phyloP scores from a whole-genome alignment of 2,797 vertebrate species.

The Vespertilio murinus region DNA sequence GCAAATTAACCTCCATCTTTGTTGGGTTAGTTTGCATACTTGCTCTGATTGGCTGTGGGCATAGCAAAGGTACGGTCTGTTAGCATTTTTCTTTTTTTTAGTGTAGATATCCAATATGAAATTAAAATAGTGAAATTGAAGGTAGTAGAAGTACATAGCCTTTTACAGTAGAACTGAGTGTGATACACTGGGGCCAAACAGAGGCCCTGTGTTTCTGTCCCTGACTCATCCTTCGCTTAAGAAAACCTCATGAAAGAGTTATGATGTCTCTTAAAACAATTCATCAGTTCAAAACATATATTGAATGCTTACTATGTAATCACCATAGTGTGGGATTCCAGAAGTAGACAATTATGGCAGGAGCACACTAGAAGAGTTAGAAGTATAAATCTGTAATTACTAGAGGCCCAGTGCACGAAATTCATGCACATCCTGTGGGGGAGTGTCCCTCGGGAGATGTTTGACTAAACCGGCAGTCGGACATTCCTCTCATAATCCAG shows the following conservation, averaged over 20 bases:
- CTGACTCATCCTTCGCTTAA: background rate
- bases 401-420: no score
- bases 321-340: conserved; percentile 20
- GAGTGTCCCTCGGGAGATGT: no score
- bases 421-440: no score
- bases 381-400: background rate
- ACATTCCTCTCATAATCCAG: no score
- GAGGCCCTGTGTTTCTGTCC: background rate
- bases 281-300: background rate
- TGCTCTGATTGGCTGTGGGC: no score
- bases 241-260: background rate
- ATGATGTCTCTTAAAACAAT: background rate
- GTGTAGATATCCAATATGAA: background rate
- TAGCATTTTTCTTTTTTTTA: no score
- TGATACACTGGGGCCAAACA: background rate
- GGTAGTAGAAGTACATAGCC: background rate
- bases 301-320: background rate
- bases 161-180: background rate
- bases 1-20: no score
- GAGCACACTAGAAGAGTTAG: background rate
- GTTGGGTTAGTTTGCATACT: no score
- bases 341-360: background rate
- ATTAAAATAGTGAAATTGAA: conserved; percentile 34
- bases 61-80: no score
- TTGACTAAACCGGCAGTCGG: no score